These are phyloP conservation scores for Eospalax fontanierii DNA, from an alignment of 2,797 vertebrate genomes.

Conservation along the genomic window DNA sequence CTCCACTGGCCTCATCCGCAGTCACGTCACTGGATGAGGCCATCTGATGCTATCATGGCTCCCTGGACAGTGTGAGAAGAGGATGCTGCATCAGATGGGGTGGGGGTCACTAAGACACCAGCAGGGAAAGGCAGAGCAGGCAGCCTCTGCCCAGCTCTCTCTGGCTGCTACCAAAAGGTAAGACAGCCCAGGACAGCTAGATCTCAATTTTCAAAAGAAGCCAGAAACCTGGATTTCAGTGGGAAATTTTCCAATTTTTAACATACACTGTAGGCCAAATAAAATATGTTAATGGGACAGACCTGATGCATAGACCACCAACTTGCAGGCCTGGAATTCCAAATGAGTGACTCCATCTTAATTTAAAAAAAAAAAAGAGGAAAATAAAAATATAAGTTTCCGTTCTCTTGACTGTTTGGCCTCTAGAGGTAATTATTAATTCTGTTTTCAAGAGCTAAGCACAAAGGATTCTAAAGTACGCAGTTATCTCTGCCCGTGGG, in stretches of 20 bases:
- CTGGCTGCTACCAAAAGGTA: not conserved
- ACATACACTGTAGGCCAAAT: not conserved
- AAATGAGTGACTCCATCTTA: constrained; percentile 30
- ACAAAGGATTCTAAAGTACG: not conserved
- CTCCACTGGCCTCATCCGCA: not conserved
- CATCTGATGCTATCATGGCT: accelerated
- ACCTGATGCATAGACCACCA: not conserved
- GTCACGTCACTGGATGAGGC: not conserved
- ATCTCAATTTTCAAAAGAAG: not conserved
- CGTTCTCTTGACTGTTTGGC: not conserved
- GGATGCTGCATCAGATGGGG: accelerated
- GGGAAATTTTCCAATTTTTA: not conserved
- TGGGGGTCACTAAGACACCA: accelerated
- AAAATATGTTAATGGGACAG: not conserved
- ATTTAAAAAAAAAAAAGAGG: constrained; percentile 39
- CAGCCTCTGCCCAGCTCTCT: not conserved
- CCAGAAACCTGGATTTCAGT: constrained; percentile 12
- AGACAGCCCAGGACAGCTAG: not conserved
- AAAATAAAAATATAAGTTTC: not conserved
- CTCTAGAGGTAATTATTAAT: not conserved
- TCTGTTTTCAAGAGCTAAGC: not conserved
- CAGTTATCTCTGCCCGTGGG: not conserved
- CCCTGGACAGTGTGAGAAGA: not conserved
- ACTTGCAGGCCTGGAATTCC: not conserved
- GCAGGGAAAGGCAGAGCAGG: no score